These are phyloP conservation scores for Microcebus murinus DNA, from an alignment of 2,113 vertebrate genomes.

Conservation along the genomic window DNA sequence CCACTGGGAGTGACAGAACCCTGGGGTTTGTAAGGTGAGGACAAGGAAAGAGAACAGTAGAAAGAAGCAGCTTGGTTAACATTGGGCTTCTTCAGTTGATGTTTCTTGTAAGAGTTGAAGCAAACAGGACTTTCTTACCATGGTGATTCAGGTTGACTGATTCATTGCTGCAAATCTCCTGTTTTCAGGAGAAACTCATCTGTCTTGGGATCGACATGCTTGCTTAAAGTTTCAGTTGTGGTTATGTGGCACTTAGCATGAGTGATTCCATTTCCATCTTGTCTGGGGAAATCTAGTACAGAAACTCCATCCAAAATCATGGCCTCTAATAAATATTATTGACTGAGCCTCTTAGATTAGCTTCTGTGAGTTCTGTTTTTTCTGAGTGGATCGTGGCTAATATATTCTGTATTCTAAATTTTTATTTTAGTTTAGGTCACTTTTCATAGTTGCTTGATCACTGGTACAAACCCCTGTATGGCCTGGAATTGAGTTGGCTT, in stretches of 20 bases:
- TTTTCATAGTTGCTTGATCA: too few relatives aligned
- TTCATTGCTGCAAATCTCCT: not conserved
- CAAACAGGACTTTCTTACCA: not conserved
- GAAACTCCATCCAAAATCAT: not conserved
- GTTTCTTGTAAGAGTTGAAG: not conserved
- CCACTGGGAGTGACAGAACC: not conserved
- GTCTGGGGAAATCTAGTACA: not conserved
- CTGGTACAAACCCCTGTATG: accelerated
- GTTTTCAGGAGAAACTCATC: not conserved
- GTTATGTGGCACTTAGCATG: not conserved
- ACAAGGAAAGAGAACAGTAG: not conserved
- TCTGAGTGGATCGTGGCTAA: not conserved
- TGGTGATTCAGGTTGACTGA: not conserved
- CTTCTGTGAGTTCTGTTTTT: not conserved
- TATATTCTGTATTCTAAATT: not conserved
- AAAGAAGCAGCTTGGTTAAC: not conserved
- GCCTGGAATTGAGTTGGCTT: not conserved
- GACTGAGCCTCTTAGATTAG: not conserved
- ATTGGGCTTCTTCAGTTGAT: not conserved
- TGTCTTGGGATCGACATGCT: not conserved
- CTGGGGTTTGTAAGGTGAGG: not conserved
- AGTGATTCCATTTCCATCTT: not conserved
- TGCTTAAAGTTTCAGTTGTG: not conserved
- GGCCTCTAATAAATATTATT: not conserved
- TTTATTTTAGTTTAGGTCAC: not conserved